These are phyloP conservation scores for Ferrisia virgata DNA, from an alignment of 2,888 invertebrate species.

Conservation along the genomic window DNA sequence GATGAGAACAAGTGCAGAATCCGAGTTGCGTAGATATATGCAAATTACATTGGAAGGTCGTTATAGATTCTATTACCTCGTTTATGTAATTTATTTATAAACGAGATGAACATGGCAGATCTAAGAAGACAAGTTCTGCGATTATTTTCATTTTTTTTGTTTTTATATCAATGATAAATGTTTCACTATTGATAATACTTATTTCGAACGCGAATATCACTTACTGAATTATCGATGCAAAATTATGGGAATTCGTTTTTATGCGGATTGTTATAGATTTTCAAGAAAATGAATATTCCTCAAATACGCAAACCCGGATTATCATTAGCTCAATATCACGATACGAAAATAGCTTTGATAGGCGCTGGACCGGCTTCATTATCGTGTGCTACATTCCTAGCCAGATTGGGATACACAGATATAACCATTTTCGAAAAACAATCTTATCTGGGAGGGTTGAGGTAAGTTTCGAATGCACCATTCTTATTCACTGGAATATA, in stretches of 20 bases:
- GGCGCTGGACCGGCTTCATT: slow-evolving; percentile 96
- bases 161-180: no score
- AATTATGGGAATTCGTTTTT: not conserved
- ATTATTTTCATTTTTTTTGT: no score
- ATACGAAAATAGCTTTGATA: slow-evolving; percentile 73
- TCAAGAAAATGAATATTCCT: slow-evolving; percentile 88
- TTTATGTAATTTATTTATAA: no score
- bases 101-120: no score
- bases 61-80: no score
- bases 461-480: slow-evolving; percentile 60
- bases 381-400: slow-evolving; percentile 94
- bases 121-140: no score
- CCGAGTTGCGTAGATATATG: no score
- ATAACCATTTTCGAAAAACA: slow-evolving; percentile 91
- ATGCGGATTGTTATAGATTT: slow-evolving; percentile 60
- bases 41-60: no score
- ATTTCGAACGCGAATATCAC: no score
- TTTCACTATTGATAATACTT: no score
- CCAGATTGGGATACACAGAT: slow-evolving; percentile 85
- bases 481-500: not conserved
- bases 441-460: slow-evolving; percentile 82
- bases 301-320: slow-evolving; percentile 61
- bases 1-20: no score
- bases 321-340: slow-evolving; percentile 8
- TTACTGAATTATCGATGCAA: not conserved